A percentile compares a stretch with the other conserved stretches of the same genome.
Evolutionary conservation across 2,888 invertebrate genomes (phyloP).

Genomic region (Platycnemis pennipes): DNA sequence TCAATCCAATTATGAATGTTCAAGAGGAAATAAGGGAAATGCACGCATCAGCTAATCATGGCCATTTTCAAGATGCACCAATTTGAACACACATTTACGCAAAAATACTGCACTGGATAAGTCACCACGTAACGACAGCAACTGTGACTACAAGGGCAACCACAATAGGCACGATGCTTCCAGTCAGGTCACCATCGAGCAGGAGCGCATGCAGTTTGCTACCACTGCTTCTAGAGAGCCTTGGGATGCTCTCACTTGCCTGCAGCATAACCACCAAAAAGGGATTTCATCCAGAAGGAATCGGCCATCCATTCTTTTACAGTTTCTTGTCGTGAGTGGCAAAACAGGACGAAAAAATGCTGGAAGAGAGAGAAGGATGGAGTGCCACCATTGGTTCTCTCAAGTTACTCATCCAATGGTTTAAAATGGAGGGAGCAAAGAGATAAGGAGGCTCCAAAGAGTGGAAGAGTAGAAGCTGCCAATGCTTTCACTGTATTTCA

Average conservation of each 20-base stretch:
- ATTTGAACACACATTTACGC: not conserved
- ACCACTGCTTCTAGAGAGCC: not conserved
- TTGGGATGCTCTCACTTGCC: not conserved
- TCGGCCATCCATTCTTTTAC: not conserved
- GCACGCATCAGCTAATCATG: not conserved
- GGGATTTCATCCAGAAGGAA: not conserved
- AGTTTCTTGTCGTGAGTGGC: conserved; percentile 21
- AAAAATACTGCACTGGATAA: not conserved
- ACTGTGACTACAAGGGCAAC: not conserved
- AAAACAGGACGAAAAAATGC: conserved; percentile 25
- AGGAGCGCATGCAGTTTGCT: not conserved
- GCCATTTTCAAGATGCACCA: not conserved
- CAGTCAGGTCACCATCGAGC: not conserved
- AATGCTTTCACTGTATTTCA: too few relatives aligned
- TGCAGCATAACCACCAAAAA: not conserved
- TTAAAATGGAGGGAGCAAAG: too few relatives aligned
- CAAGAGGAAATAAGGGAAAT: not conserved
- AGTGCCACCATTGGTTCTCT: not conserved
- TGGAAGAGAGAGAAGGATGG: not conserved
- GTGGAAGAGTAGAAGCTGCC: too few relatives aligned
- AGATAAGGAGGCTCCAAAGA: too few relatives aligned
- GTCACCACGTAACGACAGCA: not conserved
- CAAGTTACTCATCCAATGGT: too few relatives aligned
- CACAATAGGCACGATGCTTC: not conserved
- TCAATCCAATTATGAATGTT: not conserved